These are phyloP conservation scores for Centropristis striata DNA, from an alignment of 2,113 vertebrate species.

Conservation along the genomic window DNA sequence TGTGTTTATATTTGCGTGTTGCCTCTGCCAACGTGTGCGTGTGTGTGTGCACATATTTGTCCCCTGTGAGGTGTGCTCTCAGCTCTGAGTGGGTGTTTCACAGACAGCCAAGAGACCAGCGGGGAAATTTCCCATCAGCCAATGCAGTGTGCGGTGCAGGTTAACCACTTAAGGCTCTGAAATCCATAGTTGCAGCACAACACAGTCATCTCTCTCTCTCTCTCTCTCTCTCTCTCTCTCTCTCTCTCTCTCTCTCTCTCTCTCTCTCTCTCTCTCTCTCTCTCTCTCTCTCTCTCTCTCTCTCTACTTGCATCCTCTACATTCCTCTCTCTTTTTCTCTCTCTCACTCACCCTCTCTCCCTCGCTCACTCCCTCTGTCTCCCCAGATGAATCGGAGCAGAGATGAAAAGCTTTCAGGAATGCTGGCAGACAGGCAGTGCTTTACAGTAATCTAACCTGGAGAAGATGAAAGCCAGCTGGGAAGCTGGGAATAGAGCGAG, in stretches of 20 bases:
- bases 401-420: conserved; percentile 86
- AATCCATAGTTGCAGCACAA: conserved; percentile 64
- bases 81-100: conserved; percentile 73
- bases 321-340: conserved; percentile 31
- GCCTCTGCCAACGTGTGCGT: not conserved
- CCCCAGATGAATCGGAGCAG: conserved; percentile 79
- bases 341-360: conserved; percentile 13
- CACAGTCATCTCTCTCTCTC: conserved; percentile 30
- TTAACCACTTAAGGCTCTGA: conserved; percentile 78
- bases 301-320: conserved; percentile 37
- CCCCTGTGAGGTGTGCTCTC: conserved; percentile 68
- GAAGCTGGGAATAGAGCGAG: conserved; percentile 70
- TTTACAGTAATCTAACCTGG: conserved; percentile 86
- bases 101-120: conserved; percentile 70
- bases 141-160: conserved; percentile 67
- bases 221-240: conserved; percentile 11
- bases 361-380: conserved; percentile 60
- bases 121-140: conserved; percentile 76
- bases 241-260: not conserved
- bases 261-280: conserved; percentile 1
- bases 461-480: conserved; percentile 82
- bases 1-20: conserved; percentile 22
- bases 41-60: conserved; percentile 35
- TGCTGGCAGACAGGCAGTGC: conserved; percentile 83
- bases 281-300: conserved; percentile 27